Evolutionary conservation across 1,140 invertebrate genomes (phyloP), one percentile per base, ranked within the genome.

Genomic region (Lordiphosa stackelbergi): DNA sequence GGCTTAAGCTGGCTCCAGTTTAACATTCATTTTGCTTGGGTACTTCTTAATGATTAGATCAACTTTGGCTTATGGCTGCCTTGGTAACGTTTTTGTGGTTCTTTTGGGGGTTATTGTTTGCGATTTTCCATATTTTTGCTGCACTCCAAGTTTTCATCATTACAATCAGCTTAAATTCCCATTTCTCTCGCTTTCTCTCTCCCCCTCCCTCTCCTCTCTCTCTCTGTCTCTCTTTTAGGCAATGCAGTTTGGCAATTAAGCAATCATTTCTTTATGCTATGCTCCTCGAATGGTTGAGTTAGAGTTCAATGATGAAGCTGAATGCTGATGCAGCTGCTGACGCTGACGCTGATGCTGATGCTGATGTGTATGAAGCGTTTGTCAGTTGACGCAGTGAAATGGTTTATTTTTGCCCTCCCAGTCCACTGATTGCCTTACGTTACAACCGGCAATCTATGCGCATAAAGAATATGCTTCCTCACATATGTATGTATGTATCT

Each of bases 381-480:
- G 43, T 46, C 43, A 31, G 43, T 46, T 46, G 43, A 46, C 43
- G 43, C 43, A 46, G 12, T 28, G 43, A 46, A 46, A 46, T 46
- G 22, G 43, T 45, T 9, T 11, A 11, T 11, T 45, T 46, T 46
- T 46, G 43, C 43, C 43, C 12, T 11, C 24, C 28, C 43, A 34
- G 22, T 46, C 24, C 43, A 46, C 43, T 46, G 42, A 45, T 45
- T 45, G 42, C 42, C 42, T 45, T 24, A 45, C 22, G 42, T 28
- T 34, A 46, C 43, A 46, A 34, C 43, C 13, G 24, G 43, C 43
- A 34, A 46, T 46, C 43, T 46, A 46, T 31, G 28, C 43, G 24
- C 12, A 46, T 31, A 46, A 46, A 31, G 28, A 8, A 8, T 31
- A 31, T 8, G 7, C 28, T 24, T 24, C 22, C 22, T 24, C 22